Evolutionary conservation across 2,888 invertebrate genomes (phyloP).

Genomic region (Caprella mutica): DNA sequence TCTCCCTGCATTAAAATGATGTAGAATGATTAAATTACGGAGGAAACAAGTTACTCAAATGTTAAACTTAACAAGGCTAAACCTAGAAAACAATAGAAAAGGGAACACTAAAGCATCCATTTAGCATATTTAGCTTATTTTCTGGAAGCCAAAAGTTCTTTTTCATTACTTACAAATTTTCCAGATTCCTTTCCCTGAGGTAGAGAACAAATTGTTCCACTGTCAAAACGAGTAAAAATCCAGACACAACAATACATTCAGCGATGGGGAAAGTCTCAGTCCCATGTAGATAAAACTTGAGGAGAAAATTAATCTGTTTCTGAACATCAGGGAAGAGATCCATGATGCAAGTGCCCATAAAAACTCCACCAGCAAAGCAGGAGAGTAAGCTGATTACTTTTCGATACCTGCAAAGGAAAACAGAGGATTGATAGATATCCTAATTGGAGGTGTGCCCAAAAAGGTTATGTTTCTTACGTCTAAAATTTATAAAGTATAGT

Average conservation of each 20-base stretch:
- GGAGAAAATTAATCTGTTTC: conserved; percentile 38
- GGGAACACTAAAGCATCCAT: no score
- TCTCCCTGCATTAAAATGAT: no score
- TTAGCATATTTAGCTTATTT: no score
- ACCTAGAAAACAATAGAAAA: no score
- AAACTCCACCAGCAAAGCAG: conserved; percentile 51
- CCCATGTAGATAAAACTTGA: conserved; percentile 32
- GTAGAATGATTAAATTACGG: no score
- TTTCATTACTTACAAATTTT: no score
- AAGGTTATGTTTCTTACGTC: no score
- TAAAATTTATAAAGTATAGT: no score
- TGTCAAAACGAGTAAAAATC: conserved; percentile 48
- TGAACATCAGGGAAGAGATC: conserved; percentile 49
- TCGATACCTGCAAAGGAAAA: conserved; percentile 20
- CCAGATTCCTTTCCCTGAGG: conserved; percentile 36
- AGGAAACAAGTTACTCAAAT: no score
- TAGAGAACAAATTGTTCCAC: conserved; percentile 44
- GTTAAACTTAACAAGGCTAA: no score
- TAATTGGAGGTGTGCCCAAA: no score
- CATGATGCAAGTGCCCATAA: conserved; percentile 48
- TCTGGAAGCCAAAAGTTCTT: no score
- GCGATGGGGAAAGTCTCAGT: conserved; percentile 45
- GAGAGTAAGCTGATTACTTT: conserved; percentile 29
- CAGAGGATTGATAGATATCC: not conserved
- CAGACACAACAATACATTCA: conserved; percentile 46